Conservation (phyloP, 2,888 invertebrate genomes). For the Drosophila meridiana region DNA sequence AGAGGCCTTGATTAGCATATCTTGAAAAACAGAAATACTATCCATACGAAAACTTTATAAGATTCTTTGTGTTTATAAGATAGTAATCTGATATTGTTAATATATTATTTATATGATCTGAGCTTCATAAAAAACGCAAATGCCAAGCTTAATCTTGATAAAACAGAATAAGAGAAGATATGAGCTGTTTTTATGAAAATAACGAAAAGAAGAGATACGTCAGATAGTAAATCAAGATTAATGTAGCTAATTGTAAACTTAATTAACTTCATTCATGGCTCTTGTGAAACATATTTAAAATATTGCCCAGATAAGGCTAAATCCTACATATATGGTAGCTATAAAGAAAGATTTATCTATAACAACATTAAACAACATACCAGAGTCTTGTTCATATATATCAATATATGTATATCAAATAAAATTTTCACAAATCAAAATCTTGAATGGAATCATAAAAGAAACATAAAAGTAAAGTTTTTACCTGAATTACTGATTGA, state of each 20-base stretch:
- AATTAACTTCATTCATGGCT: neutral
- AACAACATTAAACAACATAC: neutral
- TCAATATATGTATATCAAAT: too few relatives aligned
- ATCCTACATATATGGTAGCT: neutral
- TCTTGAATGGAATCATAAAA: neutral
- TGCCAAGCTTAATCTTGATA: neutral
- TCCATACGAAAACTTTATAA: neutral
- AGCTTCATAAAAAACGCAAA: neutral
- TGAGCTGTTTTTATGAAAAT: neutral
- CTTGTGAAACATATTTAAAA: neutral
- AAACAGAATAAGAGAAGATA: neutral
- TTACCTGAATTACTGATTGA: neutral
- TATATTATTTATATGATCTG: slow-evolving; percentile 1
- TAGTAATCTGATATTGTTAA: neutral
- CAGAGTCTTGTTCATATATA: too few relatives aligned
- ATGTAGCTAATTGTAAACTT: neutral
- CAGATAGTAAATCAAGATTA: neutral
- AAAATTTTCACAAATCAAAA: too few relatives aligned
- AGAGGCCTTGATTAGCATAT: neutral
- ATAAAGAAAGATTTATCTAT: neutral
- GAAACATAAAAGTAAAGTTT: neutral
- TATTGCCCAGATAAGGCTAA: neutral
- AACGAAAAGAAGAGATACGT: neutral
- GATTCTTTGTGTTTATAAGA: neutral
- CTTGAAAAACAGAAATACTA: neutral